These are phyloP conservation scores for Perccottus glenii DNA, from an alignment of 2,113 vertebrate species.

Conservation along the genomic window DNA sequence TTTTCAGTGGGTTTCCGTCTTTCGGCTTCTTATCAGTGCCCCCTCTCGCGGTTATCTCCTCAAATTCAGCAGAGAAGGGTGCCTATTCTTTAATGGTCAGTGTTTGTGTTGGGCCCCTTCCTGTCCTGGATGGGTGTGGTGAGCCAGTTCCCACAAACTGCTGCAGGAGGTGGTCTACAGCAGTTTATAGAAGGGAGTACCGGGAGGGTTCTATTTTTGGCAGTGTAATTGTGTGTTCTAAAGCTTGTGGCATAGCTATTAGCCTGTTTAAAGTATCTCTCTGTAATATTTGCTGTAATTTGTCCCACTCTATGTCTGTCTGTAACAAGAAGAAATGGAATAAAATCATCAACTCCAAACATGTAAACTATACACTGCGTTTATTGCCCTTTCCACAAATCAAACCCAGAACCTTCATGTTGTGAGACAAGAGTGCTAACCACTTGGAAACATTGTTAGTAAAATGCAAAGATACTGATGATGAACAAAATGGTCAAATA, in stretches of 20 bases:
- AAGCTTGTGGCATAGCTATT: not conserved
- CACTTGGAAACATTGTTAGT: too few relatives aligned
- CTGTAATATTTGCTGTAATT: not conserved
- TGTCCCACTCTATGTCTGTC: not conserved
- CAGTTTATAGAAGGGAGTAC: not conserved
- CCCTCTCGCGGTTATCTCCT: conserved; percentile 45
- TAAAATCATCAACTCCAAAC: too few relatives aligned
- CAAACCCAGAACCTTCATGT: too few relatives aligned
- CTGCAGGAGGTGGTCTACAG: not conserved
- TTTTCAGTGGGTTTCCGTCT: conserved; percentile 40
- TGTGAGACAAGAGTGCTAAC: too few relatives aligned
- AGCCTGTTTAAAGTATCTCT: not conserved
- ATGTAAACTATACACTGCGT: too few relatives aligned
- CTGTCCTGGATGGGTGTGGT: conserved; percentile 23
- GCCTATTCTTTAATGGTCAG: conserved; percentile 49
- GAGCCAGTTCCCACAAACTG: too few relatives aligned
- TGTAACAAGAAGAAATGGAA: too few relatives aligned
- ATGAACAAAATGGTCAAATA: too few relatives aligned
- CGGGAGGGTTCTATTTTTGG: not conserved
- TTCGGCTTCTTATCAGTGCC: conserved; percentile 48
- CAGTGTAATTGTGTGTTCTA: not conserved
- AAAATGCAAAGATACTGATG: too few relatives aligned
- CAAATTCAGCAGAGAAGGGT: conserved; percentile 61
- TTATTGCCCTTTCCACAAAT: too few relatives aligned
- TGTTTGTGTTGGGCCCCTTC: conserved; percentile 40